Evolutionary conservation across 2,888 invertebrate species (phyloP), one percentile per base, ranked within the genome.

Genomic region (Noctua fimbriata): DNA sequence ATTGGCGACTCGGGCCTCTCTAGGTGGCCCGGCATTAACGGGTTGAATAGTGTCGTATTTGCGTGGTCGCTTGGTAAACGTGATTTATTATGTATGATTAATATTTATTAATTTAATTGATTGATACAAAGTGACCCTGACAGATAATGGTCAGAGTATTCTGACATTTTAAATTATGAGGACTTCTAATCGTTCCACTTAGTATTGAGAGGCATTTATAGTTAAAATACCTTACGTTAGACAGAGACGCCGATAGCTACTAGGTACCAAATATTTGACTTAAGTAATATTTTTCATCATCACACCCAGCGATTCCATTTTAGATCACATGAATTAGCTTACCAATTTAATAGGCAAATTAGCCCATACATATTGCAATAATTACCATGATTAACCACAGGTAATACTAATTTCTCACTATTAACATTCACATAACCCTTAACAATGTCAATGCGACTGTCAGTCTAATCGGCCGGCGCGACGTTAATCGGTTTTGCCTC

Each of bases 1-100:
- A 87, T 85, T 86, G 86, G 86, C 86, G 85, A 84, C 82, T 74
- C 83, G 73, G 84, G 78, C 49, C 88, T 82, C 74, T 83, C 83
- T 87, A 89, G 91, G 90, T 90, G 91, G 91, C 84, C 90, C 73
- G 10, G 78, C 84, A 63, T 72, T 89, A 72, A 88, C 81, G 87
- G 84, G 87, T 89, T 87, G 65, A 71, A 73, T 85, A 82, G 78
- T 65, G 67, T 72, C 60, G 72, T 69, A 67, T 73, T 81, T 63
- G 79, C 78, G 77, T 75, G 71, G 70, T 87, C 75, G 36, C 65
- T 85, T 55, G 67, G 63, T 58, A 72, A 80, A 70, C 69, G 60
- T 77, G 63, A 86, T 80, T 86, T 86, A 87, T 79, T 76, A 77
- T 49, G 21, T n/a, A 55, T 47, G 65, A 73, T 86, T 82, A 77